Conservation (phyloP, 2,888 invertebrate genomes). For the Heliconius ismenius region DNA sequence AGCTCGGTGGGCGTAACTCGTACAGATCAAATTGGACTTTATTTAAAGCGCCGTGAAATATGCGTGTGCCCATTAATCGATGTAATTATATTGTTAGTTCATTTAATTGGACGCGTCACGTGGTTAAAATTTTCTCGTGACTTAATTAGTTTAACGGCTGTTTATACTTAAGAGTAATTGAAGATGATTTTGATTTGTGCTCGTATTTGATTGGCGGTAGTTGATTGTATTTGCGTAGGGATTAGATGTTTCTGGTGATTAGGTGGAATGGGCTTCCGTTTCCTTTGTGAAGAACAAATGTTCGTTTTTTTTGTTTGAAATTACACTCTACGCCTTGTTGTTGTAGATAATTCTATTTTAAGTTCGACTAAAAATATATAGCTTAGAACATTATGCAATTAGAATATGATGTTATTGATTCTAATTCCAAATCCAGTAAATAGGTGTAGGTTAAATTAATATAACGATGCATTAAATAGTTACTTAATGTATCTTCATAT, state of each 20-base stretch:
- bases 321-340: not conserved
- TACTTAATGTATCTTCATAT: too few relatives aligned
- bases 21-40: conserved; percentile 71
- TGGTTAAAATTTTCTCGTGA: conserved; percentile 48
- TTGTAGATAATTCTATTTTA: conserved; percentile 1
- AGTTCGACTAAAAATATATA: too few relatives aligned
- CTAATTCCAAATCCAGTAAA: too few relatives aligned
- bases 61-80: conserved; percentile 75
- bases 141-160: conserved; percentile 47
- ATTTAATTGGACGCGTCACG: conserved; percentile 74
- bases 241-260: conserved; percentile 20
- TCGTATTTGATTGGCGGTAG: conserved; percentile 30
- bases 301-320: not conserved
- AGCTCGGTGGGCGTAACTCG: conserved; percentile 66
- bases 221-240: conserved; percentile 25
- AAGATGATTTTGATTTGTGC: conserved; percentile 45
- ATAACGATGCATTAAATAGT: too few relatives aligned
- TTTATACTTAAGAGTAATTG: conserved; percentile 46
- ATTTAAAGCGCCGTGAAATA: conserved; percentile 72
- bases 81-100: conserved; percentile 80
- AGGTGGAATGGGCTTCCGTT: conserved; percentile 18
- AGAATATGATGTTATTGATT: too few relatives aligned
- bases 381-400: too few relatives aligned
- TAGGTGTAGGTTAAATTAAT: too few relatives aligned
- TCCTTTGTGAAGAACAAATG: not conserved